These are phyloP conservation scores for Protonemura montana DNA, from an alignment of 2,888 invertebrate genomes.

Conservation along the genomic window DNA sequence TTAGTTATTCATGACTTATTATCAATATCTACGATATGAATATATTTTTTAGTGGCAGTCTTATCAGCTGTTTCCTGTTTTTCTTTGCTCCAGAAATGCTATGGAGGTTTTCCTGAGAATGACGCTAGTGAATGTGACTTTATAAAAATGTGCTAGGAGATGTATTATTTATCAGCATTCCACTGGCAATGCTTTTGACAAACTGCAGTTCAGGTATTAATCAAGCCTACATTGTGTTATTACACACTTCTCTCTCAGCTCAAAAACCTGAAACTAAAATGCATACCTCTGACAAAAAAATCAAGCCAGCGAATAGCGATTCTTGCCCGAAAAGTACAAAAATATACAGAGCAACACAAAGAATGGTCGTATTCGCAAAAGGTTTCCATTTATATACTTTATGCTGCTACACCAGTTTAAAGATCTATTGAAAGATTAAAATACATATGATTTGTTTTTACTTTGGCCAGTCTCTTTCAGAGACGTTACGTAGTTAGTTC, in stretches of 20 bases:
- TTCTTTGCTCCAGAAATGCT: background rate
- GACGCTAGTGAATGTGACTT: too few species aligned
- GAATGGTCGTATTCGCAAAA: background rate
- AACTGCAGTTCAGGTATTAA: background rate
- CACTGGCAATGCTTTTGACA: background rate
- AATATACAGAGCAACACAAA: too few species aligned
- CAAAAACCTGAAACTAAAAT: background rate
- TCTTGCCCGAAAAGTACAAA: too few species aligned
- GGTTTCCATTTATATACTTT: background rate
- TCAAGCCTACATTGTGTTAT: background rate
- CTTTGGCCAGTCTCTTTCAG: slow-evolving; percentile 7
- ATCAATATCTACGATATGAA: too few species aligned
- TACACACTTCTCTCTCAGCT: background rate
- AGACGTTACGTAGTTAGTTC: slow-evolving; percentile 12
- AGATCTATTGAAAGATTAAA: background rate
- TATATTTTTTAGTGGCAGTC: background rate
- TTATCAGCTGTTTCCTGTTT: background rate
- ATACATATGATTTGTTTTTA: background rate
- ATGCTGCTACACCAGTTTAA: background rate
- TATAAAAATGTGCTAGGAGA: background rate
- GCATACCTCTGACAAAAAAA: background rate
- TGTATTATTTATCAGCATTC: background rate
- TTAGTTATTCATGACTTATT: background rate
- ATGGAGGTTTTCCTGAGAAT: too few species aligned
- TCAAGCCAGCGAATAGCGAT: too few species aligned